Base-by-base conservation (phyloP, 92 coral and sea anemone genomes). In the Zoanthus sansibaricus region DNA sequence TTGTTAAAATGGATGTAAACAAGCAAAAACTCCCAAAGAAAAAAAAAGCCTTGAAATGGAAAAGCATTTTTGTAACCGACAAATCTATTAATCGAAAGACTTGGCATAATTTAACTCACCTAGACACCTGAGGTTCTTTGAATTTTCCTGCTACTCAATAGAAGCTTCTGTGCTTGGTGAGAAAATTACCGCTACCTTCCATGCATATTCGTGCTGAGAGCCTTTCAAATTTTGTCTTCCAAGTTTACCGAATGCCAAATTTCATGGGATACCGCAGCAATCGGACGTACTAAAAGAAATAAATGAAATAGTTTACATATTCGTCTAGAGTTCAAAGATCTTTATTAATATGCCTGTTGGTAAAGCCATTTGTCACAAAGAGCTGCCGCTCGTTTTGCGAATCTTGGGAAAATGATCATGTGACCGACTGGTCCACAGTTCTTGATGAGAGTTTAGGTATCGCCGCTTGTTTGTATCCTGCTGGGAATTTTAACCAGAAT, bases 231-330 rank as follows among this genome's bases (percentile, higher is more conserved):
- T 80, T 66, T 25, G 47, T 49, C 55, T 49, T 49, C 55, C 20
- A 80, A 80, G 75, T 80, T 79, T 64, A 32, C 59, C 73, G 85
- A 80, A 67, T 42, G 61, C 85, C 72, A 75, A 62, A 6, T 69
- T 12, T 58, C 85, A 45, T 66, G 56, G 85, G 85, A 21, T 18
- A 80, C 62, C 85, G 44, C 45, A 44, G 59, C 59, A 80, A 45
- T 31, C 72, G 55, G 83, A 25, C 25, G 42, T 20, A 80, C 62
- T 37, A 80, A 48, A 66, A 66, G 72, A 80, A 66, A 80, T 80
- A 45, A 80, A 80, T 66, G 75, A 80, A 67, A 80, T 80, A 66
- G 74, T 80, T 80, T 80, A 37, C 85, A 80, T 45, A 33, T 80
- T 47, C 64, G 2, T 64, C 5, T 18, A 51, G 66, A 54, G 45